These are phyloP conservation scores for Karalla daura DNA, from an alignment of 2,797 vertebrate genomes.

Conservation along the genomic window DNA sequence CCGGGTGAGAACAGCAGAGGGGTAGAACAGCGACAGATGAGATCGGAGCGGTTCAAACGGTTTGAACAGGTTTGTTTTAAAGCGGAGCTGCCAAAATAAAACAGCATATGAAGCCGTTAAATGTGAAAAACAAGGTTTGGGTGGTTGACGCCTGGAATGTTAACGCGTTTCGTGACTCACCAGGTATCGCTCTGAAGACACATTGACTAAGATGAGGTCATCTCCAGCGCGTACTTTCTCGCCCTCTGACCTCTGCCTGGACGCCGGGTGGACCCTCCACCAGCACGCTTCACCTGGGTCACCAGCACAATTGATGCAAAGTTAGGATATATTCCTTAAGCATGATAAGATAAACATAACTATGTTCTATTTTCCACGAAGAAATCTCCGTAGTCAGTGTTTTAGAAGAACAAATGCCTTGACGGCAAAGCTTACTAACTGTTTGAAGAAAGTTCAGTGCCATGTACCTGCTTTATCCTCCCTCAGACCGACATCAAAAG, in stretches of 20 bases:
- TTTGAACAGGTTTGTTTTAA: too few relatives aligned
- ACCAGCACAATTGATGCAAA: background rate
- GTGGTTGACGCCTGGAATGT: background rate
- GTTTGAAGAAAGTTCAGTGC: background rate
- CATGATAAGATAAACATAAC: background rate
- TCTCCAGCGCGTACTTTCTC: constrained; percentile 96
- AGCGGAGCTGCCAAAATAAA: too few relatives aligned
- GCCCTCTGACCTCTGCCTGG: constrained; percentile 96
- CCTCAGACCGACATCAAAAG: constrained; percentile 95
- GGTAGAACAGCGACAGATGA: too few relatives aligned
- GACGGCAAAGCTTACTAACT: background rate
- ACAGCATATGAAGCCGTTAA: background rate
- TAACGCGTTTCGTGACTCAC: constrained; percentile 80
- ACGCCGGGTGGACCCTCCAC: constrained; percentile 97
- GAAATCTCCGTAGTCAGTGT: background rate
- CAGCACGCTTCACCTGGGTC: constrained; percentile 92
- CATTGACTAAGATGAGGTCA: constrained; percentile 94
- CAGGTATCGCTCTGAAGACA: constrained; percentile 95
- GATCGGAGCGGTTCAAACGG: too few relatives aligned
- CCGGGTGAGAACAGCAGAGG: too few relatives aligned
- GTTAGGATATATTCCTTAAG: too few relatives aligned
- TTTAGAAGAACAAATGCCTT: background rate
- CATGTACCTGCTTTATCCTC: constrained; percentile 89
- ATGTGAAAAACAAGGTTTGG: background rate
- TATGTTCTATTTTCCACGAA: too few relatives aligned